Evolutionary conservation across 2,888 invertebrate species (phyloP), one percentile per base, ranked within the genome.

Genomic region (Scelioninae gen. 2): DNA sequence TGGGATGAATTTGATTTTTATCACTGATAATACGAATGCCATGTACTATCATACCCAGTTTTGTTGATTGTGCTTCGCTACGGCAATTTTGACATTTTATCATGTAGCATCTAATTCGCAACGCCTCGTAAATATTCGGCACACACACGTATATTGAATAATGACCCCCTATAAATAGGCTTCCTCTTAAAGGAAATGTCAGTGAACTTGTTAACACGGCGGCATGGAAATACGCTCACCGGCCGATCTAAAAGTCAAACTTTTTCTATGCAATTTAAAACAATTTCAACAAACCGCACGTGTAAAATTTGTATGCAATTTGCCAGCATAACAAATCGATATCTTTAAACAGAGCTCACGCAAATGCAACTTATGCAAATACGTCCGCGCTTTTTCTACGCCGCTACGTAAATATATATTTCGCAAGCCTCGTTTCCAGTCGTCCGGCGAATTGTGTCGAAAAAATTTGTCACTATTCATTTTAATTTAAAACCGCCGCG

Each of bases 111-210:
- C 31, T 67, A 57, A 67, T 50, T 57, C 37, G 22, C 15, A 11
- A 41, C 55, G 46, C 43, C 52, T 58, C 48, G 55, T 63, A 70
- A 61, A 55, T 61, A 63, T 63, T 43, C 61, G 35, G 25, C 52
- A 25, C 45, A 25, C 45, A 52, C 52, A 28, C 25, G 41, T 60
- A 50, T 70, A 70, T 70, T 70, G 61, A 70, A 70, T 63, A 70
- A 70, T 57, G 70, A 37, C 57, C 63, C n/a, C 43, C 31, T 57
- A 70, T 63, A 70, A 70, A 70, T 63, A 63, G 70, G 55, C 57
- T 57, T 57, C 48, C 69, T 61, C 63, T 70, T 46, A 43, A 63
- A 70, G 55, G 61, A 64, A 64, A 64, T 64, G 70, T 64, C 70
- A 64, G 58, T 64, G 64, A 71, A 71, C 70, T 58, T 71, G 63